Evolutionary conservation across 35 echinoderm and acorn worm genomes (phyloP).

Genomic region (Apostichopus californicus): DNA sequence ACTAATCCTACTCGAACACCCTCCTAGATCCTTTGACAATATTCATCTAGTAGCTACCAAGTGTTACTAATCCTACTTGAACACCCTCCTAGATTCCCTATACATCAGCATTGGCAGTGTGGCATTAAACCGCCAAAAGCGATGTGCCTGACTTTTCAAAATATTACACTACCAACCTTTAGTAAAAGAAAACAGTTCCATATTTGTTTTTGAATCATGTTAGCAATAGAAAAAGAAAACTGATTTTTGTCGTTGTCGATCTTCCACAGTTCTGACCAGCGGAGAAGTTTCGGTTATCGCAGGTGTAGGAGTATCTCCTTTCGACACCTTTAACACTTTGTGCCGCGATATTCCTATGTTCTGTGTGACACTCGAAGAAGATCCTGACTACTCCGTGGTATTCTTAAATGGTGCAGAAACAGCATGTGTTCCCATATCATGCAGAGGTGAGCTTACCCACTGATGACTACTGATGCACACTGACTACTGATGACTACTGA

Average conservation of each 20-base stretch:
- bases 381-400: not conserved
- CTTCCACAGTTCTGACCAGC: not conserved
- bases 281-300: not conserved
- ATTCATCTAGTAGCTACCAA: too few relatives aligned
- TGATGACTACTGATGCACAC: too few relatives aligned
- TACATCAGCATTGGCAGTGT: too few relatives aligned
- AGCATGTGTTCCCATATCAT: slow-evolving; percentile 15
- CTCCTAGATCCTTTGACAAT: too few relatives aligned
- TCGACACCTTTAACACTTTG: not conserved
- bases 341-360: slow-evolving; percentile 1
- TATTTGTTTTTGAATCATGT: not conserved
- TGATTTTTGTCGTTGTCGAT: not conserved
- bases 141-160: too few relatives aligned
- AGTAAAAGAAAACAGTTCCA: not conserved
- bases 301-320: not conserved
- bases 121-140: too few relatives aligned
- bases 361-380: slow-evolving; percentile 1
- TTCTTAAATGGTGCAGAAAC: not conserved
- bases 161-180: too few relatives aligned
- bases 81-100: too few relatives aligned
- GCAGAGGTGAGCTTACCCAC: slow-evolving; percentile 14
- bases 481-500: too few relatives aligned
- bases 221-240: not conserved
- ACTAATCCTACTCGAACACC: too few relatives aligned
- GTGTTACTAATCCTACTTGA: too few relatives aligned